Conservation (phyloP, 1,140 invertebrate genomes). For the Contarinia nasturtii region DNA sequence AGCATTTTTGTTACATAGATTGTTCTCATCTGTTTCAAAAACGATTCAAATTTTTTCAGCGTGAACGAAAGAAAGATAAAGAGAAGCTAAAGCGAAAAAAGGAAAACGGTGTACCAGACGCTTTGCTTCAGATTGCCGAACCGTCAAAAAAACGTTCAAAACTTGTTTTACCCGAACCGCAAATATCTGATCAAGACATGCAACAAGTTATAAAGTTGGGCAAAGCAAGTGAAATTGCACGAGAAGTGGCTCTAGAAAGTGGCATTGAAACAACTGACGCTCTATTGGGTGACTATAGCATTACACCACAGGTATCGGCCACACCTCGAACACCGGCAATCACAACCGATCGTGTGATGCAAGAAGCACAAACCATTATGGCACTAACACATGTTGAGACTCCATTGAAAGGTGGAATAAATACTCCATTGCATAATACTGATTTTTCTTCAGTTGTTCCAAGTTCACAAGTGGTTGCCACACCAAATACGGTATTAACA, state of each 20-base stretch:
- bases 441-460: constrained; percentile 77
- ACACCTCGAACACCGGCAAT: constrained; percentile 78
- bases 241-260: constrained; percentile 75
- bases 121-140: constrained; percentile 77
- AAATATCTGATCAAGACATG: constrained; percentile 76
- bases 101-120: constrained; percentile 87
- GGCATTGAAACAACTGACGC: constrained; percentile 65
- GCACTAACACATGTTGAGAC: constrained; percentile 94
- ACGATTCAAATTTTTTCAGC: constrained; percentile 19
- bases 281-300: constrained; percentile 77
- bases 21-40: too few relatives aligned
- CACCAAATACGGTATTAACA: constrained; percentile 86
- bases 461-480: constrained; percentile 48
- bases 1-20: constrained; percentile 2
- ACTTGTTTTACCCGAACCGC: constrained; percentile 86
- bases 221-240: constrained; percentile 79
- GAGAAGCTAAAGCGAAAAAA: constrained; percentile 85
- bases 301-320: constrained; percentile 52
- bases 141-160: constrained; percentile 88
- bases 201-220: constrained; percentile 94
- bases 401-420: constrained; percentile 87
- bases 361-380: constrained; percentile 98
- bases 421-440: constrained; percentile 76
- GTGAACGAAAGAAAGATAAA: constrained; percentile 76
- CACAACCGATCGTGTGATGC: constrained; percentile 49